Percentiles rank a stretch among this genome's conserved stretches.
These are phyloP conservation scores for Tachysurus vachellii DNA, from an alignment of 2,113 vertebrate genomes.

Conservation along the genomic window DNA sequence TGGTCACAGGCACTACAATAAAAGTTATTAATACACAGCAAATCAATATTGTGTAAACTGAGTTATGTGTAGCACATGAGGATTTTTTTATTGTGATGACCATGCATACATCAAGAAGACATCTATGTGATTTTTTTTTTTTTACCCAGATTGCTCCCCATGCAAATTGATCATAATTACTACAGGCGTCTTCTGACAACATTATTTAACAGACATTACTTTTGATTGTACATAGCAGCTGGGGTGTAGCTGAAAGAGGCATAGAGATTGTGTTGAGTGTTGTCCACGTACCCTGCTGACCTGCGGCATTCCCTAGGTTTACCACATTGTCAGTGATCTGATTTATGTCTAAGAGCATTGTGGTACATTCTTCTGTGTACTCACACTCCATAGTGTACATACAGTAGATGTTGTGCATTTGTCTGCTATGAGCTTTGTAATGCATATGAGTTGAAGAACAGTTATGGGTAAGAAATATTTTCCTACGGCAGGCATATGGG, in stretches of 20 bases:
- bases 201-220: not conserved
- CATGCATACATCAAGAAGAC: not conserved
- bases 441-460: not conserved
- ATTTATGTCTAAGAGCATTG: not conserved
- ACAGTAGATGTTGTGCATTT: not conserved
- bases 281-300: not conserved
- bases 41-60: not conserved
- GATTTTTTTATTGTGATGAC: not conserved
- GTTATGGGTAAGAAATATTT: not conserved
- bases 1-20: not conserved
- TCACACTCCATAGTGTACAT: not conserved
- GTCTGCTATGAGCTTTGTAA: not conserved
- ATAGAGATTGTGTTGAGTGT: not conserved
- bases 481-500: not conserved
- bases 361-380: not conserved
- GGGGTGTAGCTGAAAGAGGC: not conserved
- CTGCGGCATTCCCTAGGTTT: conserved; percentile 6
- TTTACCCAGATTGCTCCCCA: not conserved
- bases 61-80: not conserved
- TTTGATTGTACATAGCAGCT: not conserved
- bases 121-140: not conserved
- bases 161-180: not conserved
- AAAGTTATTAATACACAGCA: not conserved
- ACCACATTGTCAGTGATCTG: conserved; percentile 7
- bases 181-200: not conserved